phyloP scores from a whole-genome alignment of 1,140 invertebrate genomes.

The Lethrus apterus region DNA sequence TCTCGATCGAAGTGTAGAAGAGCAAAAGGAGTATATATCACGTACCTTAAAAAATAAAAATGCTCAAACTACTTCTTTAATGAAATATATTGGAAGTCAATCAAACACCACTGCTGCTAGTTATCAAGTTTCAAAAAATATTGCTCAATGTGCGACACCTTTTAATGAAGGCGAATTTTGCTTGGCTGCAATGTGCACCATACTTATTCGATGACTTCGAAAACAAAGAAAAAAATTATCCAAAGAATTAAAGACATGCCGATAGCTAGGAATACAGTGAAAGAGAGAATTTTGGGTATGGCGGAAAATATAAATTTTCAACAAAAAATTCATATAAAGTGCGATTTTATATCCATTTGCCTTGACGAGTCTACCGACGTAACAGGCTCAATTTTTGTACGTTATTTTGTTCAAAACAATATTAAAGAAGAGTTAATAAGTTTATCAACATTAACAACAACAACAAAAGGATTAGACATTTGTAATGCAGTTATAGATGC shows the following conservation, averaged over 20 bases:
- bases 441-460: conserved; percentile 19
- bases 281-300: conserved; percentile 24
- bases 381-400: conserved; percentile 15
- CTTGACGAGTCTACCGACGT: conserved; percentile 14
- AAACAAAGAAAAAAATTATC: conserved; percentile 24
- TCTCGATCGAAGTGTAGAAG: conserved; percentile 15
- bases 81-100: conserved; percentile 21
- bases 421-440: conserved; percentile 19
- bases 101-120: conserved; percentile 18
- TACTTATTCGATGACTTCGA: conserved; percentile 21
- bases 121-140: conserved; percentile 18
- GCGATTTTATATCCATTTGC: conserved; percentile 18
- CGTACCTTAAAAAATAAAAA: conserved; percentile 20
- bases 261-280: conserved; percentile 25
- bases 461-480: conserved; percentile 20
- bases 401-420: conserved; percentile 19
- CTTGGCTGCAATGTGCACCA: conserved; percentile 18
- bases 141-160: conserved; percentile 16
- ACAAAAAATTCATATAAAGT: conserved; percentile 17
- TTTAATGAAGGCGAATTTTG: conserved; percentile 18
- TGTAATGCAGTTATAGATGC: conserved; percentile 19
- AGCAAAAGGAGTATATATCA: conserved; percentile 21
- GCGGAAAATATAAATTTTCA: conserved; percentile 24
- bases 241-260: conserved; percentile 22
- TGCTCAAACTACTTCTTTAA: too few species aligned